Percentiles rank a stretch among this genome's conserved stretches.
phyloP scores from a whole-genome alignment of 1,140 invertebrate genomes.

The Zaprionus taronus region DNA sequence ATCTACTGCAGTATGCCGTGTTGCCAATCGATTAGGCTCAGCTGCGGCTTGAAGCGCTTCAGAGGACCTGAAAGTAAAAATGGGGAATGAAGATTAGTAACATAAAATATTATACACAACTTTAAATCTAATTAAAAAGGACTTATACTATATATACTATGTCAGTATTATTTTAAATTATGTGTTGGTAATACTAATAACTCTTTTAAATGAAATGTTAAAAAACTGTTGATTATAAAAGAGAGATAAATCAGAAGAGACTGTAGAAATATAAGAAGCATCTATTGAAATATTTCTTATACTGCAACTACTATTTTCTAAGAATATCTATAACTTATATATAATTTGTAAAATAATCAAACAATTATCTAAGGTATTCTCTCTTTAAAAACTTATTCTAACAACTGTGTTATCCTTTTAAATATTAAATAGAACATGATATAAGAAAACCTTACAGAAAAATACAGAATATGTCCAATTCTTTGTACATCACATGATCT shows the following conservation, averaged over 20 bases:
- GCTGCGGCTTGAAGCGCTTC: slow-evolving; percentile 79
- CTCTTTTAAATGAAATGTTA: not conserved
- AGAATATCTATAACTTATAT: no score
- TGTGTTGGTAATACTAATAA: no score
- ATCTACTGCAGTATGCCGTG: slow-evolving; percentile 68
- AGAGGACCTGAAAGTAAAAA: slow-evolving; percentile 67
- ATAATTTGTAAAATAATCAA: no score
- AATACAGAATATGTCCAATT: no score
- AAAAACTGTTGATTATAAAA: not conserved
- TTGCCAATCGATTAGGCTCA: slow-evolving; percentile 78
- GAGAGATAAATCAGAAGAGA: not conserved
- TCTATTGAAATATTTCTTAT: not conserved
- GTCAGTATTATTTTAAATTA: no score
- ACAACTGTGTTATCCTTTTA: no score
- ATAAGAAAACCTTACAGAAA: no score
- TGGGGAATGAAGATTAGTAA: not conserved
- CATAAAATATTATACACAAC: not conserved
- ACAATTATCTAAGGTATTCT: no score
- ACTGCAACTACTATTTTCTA: not conserved
- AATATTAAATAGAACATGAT: no score
- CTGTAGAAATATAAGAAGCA: not conserved
- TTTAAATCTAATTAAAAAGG: not conserved
- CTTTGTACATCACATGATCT: no score
- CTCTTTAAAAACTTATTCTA: no score
- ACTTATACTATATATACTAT: no score